Evolutionary conservation across 2,888 invertebrate genomes (phyloP).

Genomic region (Agonopterix subpropinquella): DNA sequence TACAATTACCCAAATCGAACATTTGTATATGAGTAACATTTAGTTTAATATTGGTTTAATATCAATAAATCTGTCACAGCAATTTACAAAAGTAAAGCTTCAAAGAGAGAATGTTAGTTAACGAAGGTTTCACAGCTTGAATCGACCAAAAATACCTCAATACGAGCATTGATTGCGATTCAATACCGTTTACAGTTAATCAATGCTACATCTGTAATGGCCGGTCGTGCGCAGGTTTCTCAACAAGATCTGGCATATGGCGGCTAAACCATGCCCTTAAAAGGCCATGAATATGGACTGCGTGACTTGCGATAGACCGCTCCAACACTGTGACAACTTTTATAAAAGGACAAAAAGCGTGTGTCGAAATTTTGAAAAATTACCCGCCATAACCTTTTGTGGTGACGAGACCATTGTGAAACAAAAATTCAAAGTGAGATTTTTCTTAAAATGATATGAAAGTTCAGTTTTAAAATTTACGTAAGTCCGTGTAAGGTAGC

Average conservation of each 20-base stretch:
- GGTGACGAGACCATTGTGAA: constrained; percentile 1
- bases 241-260: constrained; percentile 53
- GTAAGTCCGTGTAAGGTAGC: not conserved
- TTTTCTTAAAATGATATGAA: too few relatives aligned
- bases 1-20: too few relatives aligned
- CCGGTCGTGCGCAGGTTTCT: constrained; percentile 33
- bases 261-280: constrained; percentile 56
- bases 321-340: constrained; percentile 4
- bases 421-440: not conserved
- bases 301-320: constrained; percentile 5
- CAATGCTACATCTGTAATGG: constrained; percentile 50
- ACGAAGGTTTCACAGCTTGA: constrained; percentile 18
- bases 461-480: not conserved
- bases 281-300: constrained; percentile 46
- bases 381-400: constrained; percentile 2
- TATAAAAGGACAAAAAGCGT: constrained; percentile 14
- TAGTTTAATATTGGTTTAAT: too few relatives aligned
- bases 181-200: constrained; percentile 55
- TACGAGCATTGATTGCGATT: constrained; percentile 46
- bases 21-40: too few relatives aligned
- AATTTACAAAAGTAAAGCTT: too few relatives aligned
- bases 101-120: not conserved
- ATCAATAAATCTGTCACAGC: too few relatives aligned
- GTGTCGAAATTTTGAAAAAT: constrained; percentile 18
- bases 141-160: constrained; percentile 28